Percentiles rank a stretch among this genome's conserved stretches.
phyloP scores from a whole-genome alignment of 1,140 invertebrate genomes.

The Heterodera carotae region DNA sequence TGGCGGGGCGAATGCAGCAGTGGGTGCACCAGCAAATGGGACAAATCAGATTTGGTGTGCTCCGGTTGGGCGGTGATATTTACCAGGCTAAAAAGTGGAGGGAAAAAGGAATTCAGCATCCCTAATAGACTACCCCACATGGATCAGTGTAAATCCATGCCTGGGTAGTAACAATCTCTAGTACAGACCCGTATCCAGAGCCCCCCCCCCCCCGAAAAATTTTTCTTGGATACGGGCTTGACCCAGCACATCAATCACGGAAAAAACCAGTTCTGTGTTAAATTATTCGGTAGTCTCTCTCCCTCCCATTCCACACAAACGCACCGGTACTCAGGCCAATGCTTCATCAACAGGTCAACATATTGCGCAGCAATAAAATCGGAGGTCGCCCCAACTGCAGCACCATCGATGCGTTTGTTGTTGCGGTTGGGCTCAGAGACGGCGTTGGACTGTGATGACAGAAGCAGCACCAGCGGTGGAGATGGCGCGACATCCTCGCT shows the following conservation, averaged over 20 bases:
- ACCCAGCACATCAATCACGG: too few species aligned
- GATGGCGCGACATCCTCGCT: too few species aligned
- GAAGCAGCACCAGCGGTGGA: not conserved
- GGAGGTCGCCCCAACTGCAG: too few species aligned
- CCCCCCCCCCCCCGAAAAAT: too few species aligned
- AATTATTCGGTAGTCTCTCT: too few species aligned
- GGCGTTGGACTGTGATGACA: not conserved
- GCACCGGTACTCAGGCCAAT: not conserved
- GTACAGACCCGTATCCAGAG: too few species aligned
- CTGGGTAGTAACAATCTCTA: too few species aligned
- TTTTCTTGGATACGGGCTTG: too few species aligned
- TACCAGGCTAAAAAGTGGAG: not conserved
- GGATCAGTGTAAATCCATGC: too few species aligned
- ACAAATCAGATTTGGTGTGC: not conserved
- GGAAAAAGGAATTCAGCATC: not conserved
- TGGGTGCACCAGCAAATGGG: not conserved
- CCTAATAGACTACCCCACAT: not conserved
- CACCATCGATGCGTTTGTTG: too few species aligned
- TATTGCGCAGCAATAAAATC: not conserved
- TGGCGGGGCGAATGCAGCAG: not conserved
- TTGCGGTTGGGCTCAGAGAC: too few species aligned
- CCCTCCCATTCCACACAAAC: not conserved
- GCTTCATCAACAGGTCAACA: not conserved
- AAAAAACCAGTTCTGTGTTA: too few species aligned
- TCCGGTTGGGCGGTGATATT: not conserved